These are phyloP conservation scores for Steromphala cineraria DNA, from an alignment of 2,888 invertebrate species.

Conservation along the genomic window DNA sequence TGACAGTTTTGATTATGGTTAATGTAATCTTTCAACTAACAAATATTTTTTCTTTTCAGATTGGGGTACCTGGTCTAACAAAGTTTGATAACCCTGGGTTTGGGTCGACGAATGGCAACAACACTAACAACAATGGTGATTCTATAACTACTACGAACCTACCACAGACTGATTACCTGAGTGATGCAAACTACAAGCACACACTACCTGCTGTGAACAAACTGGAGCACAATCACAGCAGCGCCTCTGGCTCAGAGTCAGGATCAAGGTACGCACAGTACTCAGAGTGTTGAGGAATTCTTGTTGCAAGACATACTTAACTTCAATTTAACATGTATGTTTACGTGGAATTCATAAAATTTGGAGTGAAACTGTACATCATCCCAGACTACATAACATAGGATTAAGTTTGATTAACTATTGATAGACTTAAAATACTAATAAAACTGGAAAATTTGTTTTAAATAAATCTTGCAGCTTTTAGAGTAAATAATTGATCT, in stretches of 20 bases:
- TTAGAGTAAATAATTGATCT: too few species aligned
- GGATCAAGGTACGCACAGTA: constrained; percentile 51
- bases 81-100: constrained; percentile 64
- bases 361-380: too few species aligned
- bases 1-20: too few species aligned
- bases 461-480: too few species aligned
- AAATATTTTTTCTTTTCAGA: constrained; percentile 28
- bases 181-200: constrained; percentile 46
- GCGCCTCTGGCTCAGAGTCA: constrained; percentile 63
- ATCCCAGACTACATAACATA: too few species aligned
- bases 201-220: constrained; percentile 41
- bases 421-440: too few species aligned
- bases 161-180: constrained; percentile 42
- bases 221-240: constrained; percentile 36
- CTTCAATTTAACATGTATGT: too few species aligned
- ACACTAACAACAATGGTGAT: constrained; percentile 34
- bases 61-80: constrained; percentile 34
- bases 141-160: constrained; percentile 43
- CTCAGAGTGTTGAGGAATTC: too few species aligned
- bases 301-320: not conserved
- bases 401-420: too few species aligned
- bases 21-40: not conserved
- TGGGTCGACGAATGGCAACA: constrained; percentile 46
- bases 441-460: too few species aligned
- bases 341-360: too few species aligned